Evolutionary conservation across 2,113 vertebrate genomes (phyloP), one percentile per base, ranked within the genome.

Genomic region (Mesoclemmys tuberculata): DNA sequence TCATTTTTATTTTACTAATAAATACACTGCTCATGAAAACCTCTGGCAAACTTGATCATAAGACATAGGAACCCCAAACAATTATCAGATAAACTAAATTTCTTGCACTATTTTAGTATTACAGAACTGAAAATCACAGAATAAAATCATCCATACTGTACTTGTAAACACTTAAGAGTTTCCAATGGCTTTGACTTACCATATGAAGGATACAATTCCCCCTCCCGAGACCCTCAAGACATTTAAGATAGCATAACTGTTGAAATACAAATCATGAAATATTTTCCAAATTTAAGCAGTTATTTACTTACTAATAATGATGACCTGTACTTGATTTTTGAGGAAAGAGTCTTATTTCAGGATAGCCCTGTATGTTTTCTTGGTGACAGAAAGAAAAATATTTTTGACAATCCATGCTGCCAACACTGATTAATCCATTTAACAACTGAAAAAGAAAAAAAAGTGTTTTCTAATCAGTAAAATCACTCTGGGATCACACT

Each of bases 331-430:
- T 98, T 93, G 97, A 92, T 87, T 98, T 98, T 86, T 93, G 98
- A 31, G 99, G 97, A 92, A 98, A 99, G 90, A 99, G 98, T 89
- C 99, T 98, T 96, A 99, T 98, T 95, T 99, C 99, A 46, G 99
- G 99, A 91, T 99, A 99, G 18, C 98, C 98, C 24, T 98, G 98
- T 91, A 99, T 98, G 11, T 94, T 97, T 98, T 99, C 98, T 95
- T 98, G 96, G 89, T 98, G 98, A 98, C 99, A 99, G 90, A 99
- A 98, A 6, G 98, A 98, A 91, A 99, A 98, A 7, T 99, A 98
- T 88, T 98, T 99, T 97, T 99, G 99, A 98, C 99, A 99, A 92
- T 99, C 99, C 54, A 99, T 97, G 1, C 99, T 99, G 44, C 99
- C 99, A 6, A 99, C 99, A 3, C 82, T 98, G 90, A 99, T 98